Evolutionary conservation across 2,113 vertebrate genomes (phyloP).

Genomic region (Phalacrocorax pelagicus): DNA sequence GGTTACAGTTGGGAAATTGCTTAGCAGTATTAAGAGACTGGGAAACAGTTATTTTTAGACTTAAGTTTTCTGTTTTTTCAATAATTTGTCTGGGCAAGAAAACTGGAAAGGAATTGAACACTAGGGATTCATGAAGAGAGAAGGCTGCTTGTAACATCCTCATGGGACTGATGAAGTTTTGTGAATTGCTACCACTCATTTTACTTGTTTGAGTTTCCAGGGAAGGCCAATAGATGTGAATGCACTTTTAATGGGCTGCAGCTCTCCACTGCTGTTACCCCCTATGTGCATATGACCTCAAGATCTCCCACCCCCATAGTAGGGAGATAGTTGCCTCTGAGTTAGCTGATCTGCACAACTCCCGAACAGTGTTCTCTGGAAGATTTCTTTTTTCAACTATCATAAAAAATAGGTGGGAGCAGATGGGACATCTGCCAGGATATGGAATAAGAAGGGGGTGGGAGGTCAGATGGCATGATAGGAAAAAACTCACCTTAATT

Average conservation of each 20-base stretch:
- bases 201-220: neutral
- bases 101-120: neutral
- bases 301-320: neutral
- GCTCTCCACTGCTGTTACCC: neutral
- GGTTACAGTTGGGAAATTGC: neutral
- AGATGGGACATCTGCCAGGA: neutral
- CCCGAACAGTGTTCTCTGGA: neutral
- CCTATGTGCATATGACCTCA: neutral
- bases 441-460: neutral
- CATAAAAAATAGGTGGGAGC: neutral
- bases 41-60: constrained; percentile 38
- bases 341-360: neutral
- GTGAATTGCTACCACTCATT: neutral
- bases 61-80: neutral
- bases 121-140: neutral
- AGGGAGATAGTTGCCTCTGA: neutral
- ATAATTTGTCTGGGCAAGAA: neutral
- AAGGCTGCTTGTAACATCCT: neutral
- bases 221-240: neutral
- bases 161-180: constrained; percentile 8
- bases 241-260: neutral
- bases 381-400: neutral
- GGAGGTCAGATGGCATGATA: neutral
- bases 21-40: neutral
- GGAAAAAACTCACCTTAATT: neutral